Evolutionary conservation across 2,888 invertebrate species (phyloP), one percentile per base, ranked within the genome.

Genomic region (Ctena decussata): DNA sequence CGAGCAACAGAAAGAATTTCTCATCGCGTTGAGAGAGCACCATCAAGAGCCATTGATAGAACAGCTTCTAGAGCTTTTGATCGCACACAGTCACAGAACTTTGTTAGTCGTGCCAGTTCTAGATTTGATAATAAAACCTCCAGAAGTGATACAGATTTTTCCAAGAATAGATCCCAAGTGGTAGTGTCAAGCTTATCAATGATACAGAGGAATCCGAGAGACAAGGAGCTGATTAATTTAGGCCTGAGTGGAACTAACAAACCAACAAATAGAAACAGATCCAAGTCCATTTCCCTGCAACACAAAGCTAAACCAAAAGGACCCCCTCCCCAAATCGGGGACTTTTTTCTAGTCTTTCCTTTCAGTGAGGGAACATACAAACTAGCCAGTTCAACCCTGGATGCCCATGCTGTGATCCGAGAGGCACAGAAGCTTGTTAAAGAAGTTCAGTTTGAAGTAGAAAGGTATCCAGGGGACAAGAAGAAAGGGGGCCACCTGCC

Each of bases 321-420:
- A 18, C 91, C 92, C 24, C 89, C 87, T 12, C 86, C 91, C 21
- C 79, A 77, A 32, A 97, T 97, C 85, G 98, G 98, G 0, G 97
- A 97, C 57, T 98, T 98, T 97, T 97, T 97, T 65, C 96, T 98
- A 87, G 97, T 98, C 82, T 98, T 97, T 96, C 98, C 98, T 0
- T 95, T 97, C 90, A 95, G 93, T 93, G 95, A 90, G 85, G 92
- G 87, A 57, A 94, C 94, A 6, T 87, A 88, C 11, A 89, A 89
- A 80, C 80, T 91, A 27, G 87, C 91, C 72, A 86, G 90, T 24
- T 79, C 87, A 8, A 92, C 89, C 8, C 80, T 94, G 24, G 94
- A 94, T 85, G 82, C 92, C 6, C 92, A 93, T 79, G 77, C 91
- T 53, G 89, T 93, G 27, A 91, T 94, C n/a, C 90, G 91, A 71